Percentiles rank a stretch among this genome's conserved stretches.
Evolutionary conservation across 1,140 invertebrate species (phyloP).

Genomic region (Cherax destructor): DNA sequence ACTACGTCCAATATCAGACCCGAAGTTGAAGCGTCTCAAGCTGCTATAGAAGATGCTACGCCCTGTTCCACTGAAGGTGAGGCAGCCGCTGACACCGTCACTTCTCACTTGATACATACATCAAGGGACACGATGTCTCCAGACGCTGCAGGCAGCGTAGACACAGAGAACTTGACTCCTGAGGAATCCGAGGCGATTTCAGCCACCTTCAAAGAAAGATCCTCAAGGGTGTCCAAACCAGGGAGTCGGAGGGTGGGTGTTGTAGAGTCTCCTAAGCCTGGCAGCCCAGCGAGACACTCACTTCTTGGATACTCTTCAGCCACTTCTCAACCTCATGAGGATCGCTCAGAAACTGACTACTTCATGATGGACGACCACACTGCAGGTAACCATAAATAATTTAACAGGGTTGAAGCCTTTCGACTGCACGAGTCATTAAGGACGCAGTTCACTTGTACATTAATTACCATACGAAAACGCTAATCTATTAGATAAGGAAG

Average conservation of each 20-base stretch:
- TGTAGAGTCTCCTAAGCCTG: background rate
- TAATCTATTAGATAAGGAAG: no score
- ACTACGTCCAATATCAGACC: background rate
- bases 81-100: background rate
- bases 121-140: background rate
- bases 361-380: constrained; percentile 47
- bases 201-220: background rate
- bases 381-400: background rate
- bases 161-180: background rate
- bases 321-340: constrained; percentile 30
- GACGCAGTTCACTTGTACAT: no score
- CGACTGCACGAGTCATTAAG: no score
- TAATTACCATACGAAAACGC: no score
- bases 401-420: no score
- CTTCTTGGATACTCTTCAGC: constrained; percentile 31
- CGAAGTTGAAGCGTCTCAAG: background rate
- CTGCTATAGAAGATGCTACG: background rate
- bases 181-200: background rate
- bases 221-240: background rate
- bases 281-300: constrained; percentile 33
- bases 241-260: background rate
- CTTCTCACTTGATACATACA: background rate
- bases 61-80: background rate
- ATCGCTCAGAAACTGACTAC: constrained; percentile 54
- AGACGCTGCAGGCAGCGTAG: background rate